Evolutionary conservation across 2,113 vertebrate genomes (phyloP).

Genomic region (Sebastes fasciatus): DNA sequence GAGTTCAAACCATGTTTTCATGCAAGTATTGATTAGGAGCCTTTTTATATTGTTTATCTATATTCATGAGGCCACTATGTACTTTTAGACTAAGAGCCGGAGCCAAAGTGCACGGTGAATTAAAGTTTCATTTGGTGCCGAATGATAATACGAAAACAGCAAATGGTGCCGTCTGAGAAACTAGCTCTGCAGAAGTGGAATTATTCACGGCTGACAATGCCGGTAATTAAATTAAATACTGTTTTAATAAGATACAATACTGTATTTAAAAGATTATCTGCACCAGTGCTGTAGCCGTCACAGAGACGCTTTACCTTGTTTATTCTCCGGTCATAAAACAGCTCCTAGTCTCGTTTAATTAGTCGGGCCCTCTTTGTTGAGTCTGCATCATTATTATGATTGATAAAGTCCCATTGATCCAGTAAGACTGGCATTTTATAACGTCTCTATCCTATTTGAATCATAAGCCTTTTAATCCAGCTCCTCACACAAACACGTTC

Average conservation of each 20-base stretch:
- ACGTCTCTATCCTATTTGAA: slow-evolving; percentile 56
- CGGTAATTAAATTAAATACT: slow-evolving; percentile 63
- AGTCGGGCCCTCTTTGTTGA: slow-evolving; percentile 57
- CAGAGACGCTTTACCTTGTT: slow-evolving; percentile 61
- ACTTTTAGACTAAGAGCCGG: slow-evolving; percentile 18
- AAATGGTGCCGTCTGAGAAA: slow-evolving; percentile 28
- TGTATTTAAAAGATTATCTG: slow-evolving; percentile 76
- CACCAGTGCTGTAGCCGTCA: slow-evolving; percentile 29
- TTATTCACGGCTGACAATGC: slow-evolving; percentile 54
- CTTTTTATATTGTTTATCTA: slow-evolving; percentile 58
- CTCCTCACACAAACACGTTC: slow-evolving; percentile 9
- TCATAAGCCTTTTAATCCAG: slow-evolving; percentile 58
- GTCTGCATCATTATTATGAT: slow-evolving; percentile 71
- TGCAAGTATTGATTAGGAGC: slow-evolving; percentile 59
- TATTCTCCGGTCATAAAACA: slow-evolving; percentile 55
- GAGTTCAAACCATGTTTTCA: slow-evolving; percentile 40
- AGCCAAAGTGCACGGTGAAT: slow-evolving; percentile 48
- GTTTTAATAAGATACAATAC: slow-evolving; percentile 65
- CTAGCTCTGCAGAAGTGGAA: slow-evolving; percentile 24
- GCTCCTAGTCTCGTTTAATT: slow-evolving; percentile 67
- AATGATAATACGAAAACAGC: slow-evolving; percentile 8
- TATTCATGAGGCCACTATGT: slow-evolving; percentile 55
- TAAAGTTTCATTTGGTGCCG: slow-evolving; percentile 64
- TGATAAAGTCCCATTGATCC: slow-evolving; percentile 78
- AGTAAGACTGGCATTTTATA: slow-evolving; percentile 46